A percentile compares a stretch with the other conserved stretches of the same genome.
phyloP scores from a whole-genome alignment of 1,140 invertebrate genomes.

The Oedothorax gibbosus region DNA sequence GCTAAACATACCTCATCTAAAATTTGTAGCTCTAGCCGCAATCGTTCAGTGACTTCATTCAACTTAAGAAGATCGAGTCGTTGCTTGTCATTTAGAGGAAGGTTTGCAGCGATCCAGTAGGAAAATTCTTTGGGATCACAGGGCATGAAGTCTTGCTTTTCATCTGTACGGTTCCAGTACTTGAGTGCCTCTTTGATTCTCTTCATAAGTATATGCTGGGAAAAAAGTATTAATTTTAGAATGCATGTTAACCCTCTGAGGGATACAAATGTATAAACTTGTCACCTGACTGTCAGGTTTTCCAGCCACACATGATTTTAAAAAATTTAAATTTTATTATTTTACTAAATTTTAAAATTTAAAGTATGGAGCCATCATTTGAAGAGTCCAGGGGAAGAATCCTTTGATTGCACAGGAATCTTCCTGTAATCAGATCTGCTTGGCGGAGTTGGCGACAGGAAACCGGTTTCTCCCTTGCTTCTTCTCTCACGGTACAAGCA shows the following conservation, averaged over 20 bases:
- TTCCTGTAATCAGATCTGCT: no score
- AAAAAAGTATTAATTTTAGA: not conserved
- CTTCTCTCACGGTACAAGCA: no score
- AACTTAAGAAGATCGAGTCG: constrained; percentile 74
- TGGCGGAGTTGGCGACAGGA: no score
- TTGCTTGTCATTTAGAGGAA: constrained; percentile 76
- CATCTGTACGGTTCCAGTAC: constrained; percentile 67
- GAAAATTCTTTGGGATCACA: constrained; percentile 78
- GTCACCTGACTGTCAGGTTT: not conserved
- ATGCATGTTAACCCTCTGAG: not conserved
- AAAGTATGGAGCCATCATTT: no score
- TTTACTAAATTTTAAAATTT: no score
- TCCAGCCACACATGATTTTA: no score
- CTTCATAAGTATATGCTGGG: constrained; percentile 63
- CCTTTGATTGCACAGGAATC: no score
- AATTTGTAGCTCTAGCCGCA: constrained; percentile 76
- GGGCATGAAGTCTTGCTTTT: constrained; percentile 70
- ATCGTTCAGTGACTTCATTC: constrained; percentile 77
- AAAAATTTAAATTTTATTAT: no score
- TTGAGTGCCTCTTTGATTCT: constrained; percentile 67
- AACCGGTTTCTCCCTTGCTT: no score
- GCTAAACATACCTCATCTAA: constrained; percentile 72
- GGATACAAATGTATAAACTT: not conserved
- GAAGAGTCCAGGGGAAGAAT: no score
- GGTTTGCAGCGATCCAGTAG: constrained; percentile 82